Conservation (phyloP, 2,888 invertebrate genomes). For the Limnephilus rhombicus region DNA sequence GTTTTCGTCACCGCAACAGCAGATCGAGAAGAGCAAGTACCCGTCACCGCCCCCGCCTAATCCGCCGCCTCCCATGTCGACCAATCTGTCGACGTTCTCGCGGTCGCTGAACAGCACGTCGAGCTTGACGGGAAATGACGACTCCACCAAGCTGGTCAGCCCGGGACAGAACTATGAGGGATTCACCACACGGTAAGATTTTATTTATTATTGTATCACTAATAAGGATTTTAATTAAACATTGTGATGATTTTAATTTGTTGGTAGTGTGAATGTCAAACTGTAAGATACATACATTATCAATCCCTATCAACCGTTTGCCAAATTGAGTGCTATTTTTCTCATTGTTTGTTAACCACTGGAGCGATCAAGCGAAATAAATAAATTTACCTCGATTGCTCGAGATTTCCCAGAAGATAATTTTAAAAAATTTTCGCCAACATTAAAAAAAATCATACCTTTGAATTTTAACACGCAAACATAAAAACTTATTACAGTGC, state of each 20-base stretch:
- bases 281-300: background rate
- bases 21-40: constrained; percentile 68
- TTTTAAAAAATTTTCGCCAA: too few relatives aligned
- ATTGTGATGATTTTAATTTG: background rate
- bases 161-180: constrained; percentile 80
- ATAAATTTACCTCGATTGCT: too few relatives aligned
- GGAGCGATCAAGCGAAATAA: too few relatives aligned
- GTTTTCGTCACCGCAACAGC: constrained; percentile 56
- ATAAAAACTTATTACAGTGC: too few relatives aligned
- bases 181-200: constrained; percentile 81
- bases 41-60: constrained; percentile 68
- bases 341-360: too few relatives aligned
- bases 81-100: constrained; percentile 64
- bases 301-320: background rate
- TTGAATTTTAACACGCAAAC: too few relatives aligned
- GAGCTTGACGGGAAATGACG: constrained; percentile 37
- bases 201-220: background rate
- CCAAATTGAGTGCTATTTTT: background rate
- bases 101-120: constrained; percentile 67
- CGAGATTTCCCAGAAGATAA: too few relatives aligned
- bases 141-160: constrained; percentile 51
- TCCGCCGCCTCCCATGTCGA: constrained; percentile 71
- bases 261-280: background rate
- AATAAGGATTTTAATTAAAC: background rate
- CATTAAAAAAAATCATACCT: too few relatives aligned